Evolutionary conservation across 2,113 vertebrate species (phyloP).

Genomic region (Podarcis muralis): DNA sequence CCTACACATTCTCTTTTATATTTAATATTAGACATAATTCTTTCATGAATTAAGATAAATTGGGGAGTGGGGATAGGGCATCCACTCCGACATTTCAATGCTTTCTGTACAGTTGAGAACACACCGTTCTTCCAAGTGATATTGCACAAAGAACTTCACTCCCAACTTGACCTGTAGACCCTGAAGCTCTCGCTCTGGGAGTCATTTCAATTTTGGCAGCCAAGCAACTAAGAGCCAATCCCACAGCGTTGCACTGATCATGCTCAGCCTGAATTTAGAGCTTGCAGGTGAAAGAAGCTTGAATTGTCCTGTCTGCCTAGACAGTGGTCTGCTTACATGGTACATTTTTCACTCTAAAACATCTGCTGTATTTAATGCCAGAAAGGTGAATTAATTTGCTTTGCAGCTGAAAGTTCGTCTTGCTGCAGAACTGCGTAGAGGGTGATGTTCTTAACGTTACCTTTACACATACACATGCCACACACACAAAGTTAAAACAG

Average conservation of each 20-base stretch:
- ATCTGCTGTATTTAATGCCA: slow-evolving; percentile 57
- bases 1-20: background rate
- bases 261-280: slow-evolving; percentile 53
- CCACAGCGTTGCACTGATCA: slow-evolving; percentile 58
- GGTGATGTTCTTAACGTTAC: slow-evolving; percentile 1
- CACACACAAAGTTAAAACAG: slow-evolving; percentile 4
- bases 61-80: no score
- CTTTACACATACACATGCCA: background rate
- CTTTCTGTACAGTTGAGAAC: slow-evolving; percentile 49
- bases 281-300: slow-evolving; percentile 45
- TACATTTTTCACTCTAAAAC: slow-evolving; percentile 35
- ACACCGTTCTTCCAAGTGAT: slow-evolving; percentile 43
- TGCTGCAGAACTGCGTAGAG: slow-evolving; percentile 25
- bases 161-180: slow-evolving; percentile 48
- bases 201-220: slow-evolving; percentile 66
- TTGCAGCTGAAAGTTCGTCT: slow-evolving; percentile 23
- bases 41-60: background rate
- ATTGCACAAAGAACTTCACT: slow-evolving; percentile 51
- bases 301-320: background rate
- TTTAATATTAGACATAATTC: background rate
- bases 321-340: slow-evolving; percentile 21
- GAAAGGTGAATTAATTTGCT: slow-evolving; percentile 57
- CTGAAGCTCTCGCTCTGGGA: slow-evolving; percentile 52
- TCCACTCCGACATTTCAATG: background rate
- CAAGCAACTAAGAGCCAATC: slow-evolving; percentile 50